phyloP scores from a whole-genome alignment of 2,797 vertebrate species.

The Euphonia xanthogaster region DNA sequence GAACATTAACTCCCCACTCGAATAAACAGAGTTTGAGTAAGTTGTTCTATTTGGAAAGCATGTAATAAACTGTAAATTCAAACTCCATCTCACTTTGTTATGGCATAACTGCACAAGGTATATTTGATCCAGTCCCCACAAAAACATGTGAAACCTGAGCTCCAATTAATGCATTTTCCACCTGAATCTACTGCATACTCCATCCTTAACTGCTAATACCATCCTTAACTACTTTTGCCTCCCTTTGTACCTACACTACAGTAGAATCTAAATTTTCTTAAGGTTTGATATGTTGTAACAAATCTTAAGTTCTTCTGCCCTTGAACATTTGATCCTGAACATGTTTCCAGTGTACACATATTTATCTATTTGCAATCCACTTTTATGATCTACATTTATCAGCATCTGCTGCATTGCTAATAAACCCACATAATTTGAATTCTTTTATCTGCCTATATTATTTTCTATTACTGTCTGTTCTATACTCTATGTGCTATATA shows the following conservation, averaged over 20 bases:
- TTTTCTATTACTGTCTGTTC: neutral
- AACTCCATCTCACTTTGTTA: neutral
- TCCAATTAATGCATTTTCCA: neutral
- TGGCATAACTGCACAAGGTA: neutral
- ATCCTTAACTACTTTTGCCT: neutral
- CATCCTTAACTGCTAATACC: neutral
- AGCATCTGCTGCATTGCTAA: neutral
- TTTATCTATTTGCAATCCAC: neutral
- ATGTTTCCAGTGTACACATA: neutral
- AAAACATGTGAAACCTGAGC: neutral
- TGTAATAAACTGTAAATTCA: neutral
- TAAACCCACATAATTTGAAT: neutral
- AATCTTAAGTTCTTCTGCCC: neutral
- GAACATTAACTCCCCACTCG: neutral
- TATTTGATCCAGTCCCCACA: neutral
- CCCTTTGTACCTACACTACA: neutral
- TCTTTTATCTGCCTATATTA: neutral
- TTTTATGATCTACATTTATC: constrained; percentile 8
- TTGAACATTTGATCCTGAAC: neutral
- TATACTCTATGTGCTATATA: neutral
- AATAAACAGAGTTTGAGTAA: neutral
- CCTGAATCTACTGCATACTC: neutral
- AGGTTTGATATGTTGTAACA: neutral
- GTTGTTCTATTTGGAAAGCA: neutral
- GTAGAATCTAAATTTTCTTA: neutral